Evolutionary conservation across 2,797 vertebrate genomes (phyloP), one percentile per base, ranked within the genome.

Genomic region (Protonibea diacanthus): DNA sequence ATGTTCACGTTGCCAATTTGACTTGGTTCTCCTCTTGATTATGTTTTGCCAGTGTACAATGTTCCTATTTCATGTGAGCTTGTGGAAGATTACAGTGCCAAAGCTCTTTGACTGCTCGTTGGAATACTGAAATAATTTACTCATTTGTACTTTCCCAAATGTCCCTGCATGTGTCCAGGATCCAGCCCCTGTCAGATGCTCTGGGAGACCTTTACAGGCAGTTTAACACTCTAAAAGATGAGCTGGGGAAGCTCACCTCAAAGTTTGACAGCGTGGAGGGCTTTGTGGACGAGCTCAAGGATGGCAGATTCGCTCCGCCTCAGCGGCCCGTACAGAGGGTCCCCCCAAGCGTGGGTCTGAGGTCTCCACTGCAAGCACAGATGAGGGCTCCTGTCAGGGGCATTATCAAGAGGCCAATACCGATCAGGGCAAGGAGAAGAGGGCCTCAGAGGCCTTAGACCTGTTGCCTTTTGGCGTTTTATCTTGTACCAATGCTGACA

Each of bases 211-310:
- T 98, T 45, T 97, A 97, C 85, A 92, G 65, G 76, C 95, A 97
- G 80, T 97, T 97, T 62, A 95, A 96, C 72, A 48, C 73, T 5
- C 91, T 98, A 6, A 98, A 97, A 71, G 95, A 95, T 4, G 95
- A 95, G 82, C 93, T 98, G 76, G 95, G 84, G 2, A 90, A 74
- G 38, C 95, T 97, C 61, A 94, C 90, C 18, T 78, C 75, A 2
- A 96, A 95, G 71, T 96, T 97, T 45, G 95, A 96, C 29, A 86
- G 88, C 4, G 80, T 96, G 45, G 97, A 98, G 65, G 88, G 83
- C 6, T 94, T 96, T 52, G 94, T 96, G 74, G 97, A 97, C 0
- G 93, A 94, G 14, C 83, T 96, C 20, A 95, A 89, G 82, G 86
- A 92, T 0, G 88, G 92, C 25, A 94, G 74, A 42, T 72, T 81